Conservation (phyloP, 2,888 invertebrate species). For the Temnothorax ravouxi region DNA sequence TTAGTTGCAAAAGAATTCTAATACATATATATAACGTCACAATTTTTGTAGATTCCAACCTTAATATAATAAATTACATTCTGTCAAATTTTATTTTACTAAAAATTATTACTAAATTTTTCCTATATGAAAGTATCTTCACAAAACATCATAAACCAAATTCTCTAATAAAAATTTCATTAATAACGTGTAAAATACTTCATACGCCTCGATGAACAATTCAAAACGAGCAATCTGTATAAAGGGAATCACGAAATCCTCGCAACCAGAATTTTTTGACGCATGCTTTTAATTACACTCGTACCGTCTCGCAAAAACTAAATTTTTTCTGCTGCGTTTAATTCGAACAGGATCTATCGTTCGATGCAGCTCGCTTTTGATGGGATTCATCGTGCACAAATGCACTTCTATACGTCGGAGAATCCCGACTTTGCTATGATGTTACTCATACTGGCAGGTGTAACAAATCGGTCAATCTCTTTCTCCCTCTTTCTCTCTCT, state of each 20-base stretch:
- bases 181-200: conserved; percentile 36
- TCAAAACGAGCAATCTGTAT: conserved; percentile 15
- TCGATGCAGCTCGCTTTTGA: conserved; percentile 37
- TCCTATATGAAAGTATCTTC: neutral
- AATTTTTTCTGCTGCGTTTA: conserved; percentile 41
- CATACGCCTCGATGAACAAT: neutral
- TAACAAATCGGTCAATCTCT: conserved; percentile 57
- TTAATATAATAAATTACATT: neutral
- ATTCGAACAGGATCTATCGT: conserved; percentile 27
- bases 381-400: conserved; percentile 35
- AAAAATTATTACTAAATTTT: neutral
- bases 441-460: conserved; percentile 26
- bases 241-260: conserved; percentile 20
- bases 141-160: conserved; percentile 2
- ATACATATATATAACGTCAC: neutral
- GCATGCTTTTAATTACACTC: conserved; percentile 43
- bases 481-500: neutral
- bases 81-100: neutral
- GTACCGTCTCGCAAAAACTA: conserved; percentile 37
- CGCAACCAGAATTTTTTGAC: conserved; percentile 34
- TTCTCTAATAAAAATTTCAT: conserved; percentile 29
- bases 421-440: conserved; percentile 41
- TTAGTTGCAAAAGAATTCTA: neutral
- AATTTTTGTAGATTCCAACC: neutral
- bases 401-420: conserved; percentile 33